Base-by-base conservation (phyloP, 2,113 vertebrate species). In the Illadopsis cleaveri region DNA sequence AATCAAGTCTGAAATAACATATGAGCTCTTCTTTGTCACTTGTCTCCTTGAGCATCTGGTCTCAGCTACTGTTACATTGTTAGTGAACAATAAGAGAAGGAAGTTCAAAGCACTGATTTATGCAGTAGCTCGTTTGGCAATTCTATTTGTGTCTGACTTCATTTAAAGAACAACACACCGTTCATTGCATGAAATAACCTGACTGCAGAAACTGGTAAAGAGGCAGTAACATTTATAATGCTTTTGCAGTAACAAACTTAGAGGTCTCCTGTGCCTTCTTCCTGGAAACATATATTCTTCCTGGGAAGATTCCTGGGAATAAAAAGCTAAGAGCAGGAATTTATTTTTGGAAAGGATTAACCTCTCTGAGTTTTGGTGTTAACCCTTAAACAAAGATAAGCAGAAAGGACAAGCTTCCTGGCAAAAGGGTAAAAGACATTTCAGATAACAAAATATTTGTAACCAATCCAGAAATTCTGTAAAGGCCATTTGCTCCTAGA, bases 1-100 rank as follows among this genome's bases (percentile, higher is more conserved):
- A 89, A 92, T 86, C 72, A 84, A 60, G 54, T 86, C 51, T 92
- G 44, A 95, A 92, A 83, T 89, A 95, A 48, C 33, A 42, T 30
- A 61, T 68, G 72, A 89, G 53, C 64, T 75, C 17, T 53, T 92
- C 64, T 84, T 93, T 85, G 66, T 66, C 53, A 37, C 65, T 86
- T 73, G 24, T 84, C 91, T 94, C 57, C 58, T 86, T 78, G 47
- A 83, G 64, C 79, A 78, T 89, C 60, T 95, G 88, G n/a, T 90
- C 85, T 81, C 82, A 90, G 82, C 60, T 86, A 60, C 89, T 58
- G 37, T 42, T 64, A 23, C 42, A 38, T 66, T 82, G 62, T 27
- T 73, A 57, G 71, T 22, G 73, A 92, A 24, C 56, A 86, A 47
- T 40, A 65, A 64, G 73, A 91, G 38, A 75, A 86, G 24, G 40